Percentiles rank a stretch among this genome's conserved stretches.
Conservation (phyloP, 2,797 vertebrate species). For the Semaprochilodus insignis region DNA sequence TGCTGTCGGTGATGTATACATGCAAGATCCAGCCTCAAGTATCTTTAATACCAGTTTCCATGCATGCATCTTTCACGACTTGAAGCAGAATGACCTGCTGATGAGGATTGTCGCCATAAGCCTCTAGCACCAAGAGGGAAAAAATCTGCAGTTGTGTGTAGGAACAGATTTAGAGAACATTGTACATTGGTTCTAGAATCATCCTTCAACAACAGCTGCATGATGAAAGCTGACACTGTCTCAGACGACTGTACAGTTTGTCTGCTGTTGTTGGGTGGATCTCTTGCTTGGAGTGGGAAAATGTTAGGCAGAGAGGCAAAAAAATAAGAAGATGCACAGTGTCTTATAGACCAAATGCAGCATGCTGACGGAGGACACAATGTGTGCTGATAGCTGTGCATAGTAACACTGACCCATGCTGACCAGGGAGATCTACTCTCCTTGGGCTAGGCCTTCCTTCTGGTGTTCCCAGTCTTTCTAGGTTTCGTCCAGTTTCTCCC, state of each 20-base stretch:
- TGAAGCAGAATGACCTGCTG: neutral
- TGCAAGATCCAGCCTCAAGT: neutral
- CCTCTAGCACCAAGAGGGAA: neutral
- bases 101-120: neutral
- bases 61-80: neutral
- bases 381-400: neutral
- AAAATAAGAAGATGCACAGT: neutral
- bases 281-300: neutral
- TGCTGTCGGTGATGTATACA: no score
- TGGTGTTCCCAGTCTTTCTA: neutral
- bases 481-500: no score
- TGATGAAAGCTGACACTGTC: conserved; percentile 13
- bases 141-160: neutral
- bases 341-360: neutral
- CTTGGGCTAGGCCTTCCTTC: neutral
- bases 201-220: neutral
- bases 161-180: neutral
- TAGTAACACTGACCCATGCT: neutral
- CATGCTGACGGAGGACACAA: neutral
- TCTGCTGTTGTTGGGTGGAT: neutral
- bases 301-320: neutral
- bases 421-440: neutral
- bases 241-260: neutral
- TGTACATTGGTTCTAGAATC: neutral
- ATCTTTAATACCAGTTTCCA: neutral